Evolutionary conservation across 2,888 invertebrate genomes (phyloP), one percentile per base, ranked within the genome.

Genomic region (Saturnia japonica): DNA sequence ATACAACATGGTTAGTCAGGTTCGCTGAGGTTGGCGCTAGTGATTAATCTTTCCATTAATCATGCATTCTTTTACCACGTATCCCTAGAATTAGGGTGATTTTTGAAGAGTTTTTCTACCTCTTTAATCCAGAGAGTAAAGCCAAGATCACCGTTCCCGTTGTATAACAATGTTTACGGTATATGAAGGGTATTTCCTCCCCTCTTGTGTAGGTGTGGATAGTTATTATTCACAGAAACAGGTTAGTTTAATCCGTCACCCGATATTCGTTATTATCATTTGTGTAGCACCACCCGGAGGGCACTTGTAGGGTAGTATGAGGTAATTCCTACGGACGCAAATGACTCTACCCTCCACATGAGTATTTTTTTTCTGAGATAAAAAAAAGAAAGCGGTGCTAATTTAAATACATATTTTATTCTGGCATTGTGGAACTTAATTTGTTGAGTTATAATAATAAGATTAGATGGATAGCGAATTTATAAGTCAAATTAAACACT

Each of bases 21-120:
- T 16, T 16, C 14, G 16, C 2, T 45, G 45, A 45, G 0, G 14
- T 45, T 45, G 74, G 69, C 73, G 73, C 71, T 77, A 9, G 43
- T 0, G 40, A 73, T 75, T 75, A 69, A 54, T 68, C 70, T 71
- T 51, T 71, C 76, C 68, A 62, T 66, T 64, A 77, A 75, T 68
- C 75, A 74, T 73, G 54, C 77, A 76, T 73, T 69, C 72, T 40
- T 1, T 74, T 67, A 69, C 70, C 75, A 68, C 74, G 73, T 70
- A 66, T 73, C 73, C 70, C 45, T 45, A 45, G 14, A 45, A 45
- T 45, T 45, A 16, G 45, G 14, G 45, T 45, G 16, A 45, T 45
- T 45, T 9, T 45, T 45, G 12, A 45, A 42, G 72, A 76, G 70
- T 74, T 62, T 71, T 69, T 75, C 74, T 73, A 45, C 73, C 70